Evolutionary conservation across 2,113 vertebrate genomes (phyloP).

Genomic region (Lophius piscatorius): DNA sequence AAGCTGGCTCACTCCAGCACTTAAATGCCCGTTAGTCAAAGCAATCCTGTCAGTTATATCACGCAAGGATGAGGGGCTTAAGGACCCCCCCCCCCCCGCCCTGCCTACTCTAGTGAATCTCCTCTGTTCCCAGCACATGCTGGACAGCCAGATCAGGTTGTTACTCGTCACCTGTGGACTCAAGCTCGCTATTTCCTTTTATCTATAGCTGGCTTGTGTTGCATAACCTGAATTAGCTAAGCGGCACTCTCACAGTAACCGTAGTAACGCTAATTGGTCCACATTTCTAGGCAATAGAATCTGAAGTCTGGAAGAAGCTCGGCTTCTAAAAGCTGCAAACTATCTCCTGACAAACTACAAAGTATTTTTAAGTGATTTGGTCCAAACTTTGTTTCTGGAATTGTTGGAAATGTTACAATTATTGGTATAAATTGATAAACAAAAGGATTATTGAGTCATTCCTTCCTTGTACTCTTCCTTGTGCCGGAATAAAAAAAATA

Average conservation of each 20-base stretch:
- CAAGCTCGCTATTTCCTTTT: conserved; percentile 57
- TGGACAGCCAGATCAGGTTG: conserved; percentile 29
- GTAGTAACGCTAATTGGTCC: conserved; percentile 1
- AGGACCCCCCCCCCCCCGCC: background rate
- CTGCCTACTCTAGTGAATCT: conserved; percentile 11
- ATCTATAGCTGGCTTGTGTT: conserved; percentile 67
- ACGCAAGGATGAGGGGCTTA: conserved; percentile 78
- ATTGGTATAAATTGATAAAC: too few species aligned
- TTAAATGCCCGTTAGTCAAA: conserved; percentile 80
- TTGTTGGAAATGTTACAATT: too few species aligned
- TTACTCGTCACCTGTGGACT: background rate
- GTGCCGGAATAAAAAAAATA: too few species aligned
- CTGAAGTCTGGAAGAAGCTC: background rate
- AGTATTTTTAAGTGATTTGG: conserved; percentile 14
- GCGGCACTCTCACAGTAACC: conserved; percentile 12
- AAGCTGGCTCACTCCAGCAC: conserved; percentile 78
- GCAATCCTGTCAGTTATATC: conserved; percentile 86
- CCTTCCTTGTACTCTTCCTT: too few species aligned
- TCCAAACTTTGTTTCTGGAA: too few species aligned
- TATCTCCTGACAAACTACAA: conserved; percentile 11
- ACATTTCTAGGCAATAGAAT: conserved; percentile 20
- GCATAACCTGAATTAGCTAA: conserved; percentile 15
- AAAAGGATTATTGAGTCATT: too few species aligned
- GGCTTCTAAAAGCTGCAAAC: background rate
- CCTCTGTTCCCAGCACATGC: conserved; percentile 13